Evolutionary conservation across 2,113 vertebrate genomes (phyloP).

Genomic region (Crotalus horridus): DNA sequence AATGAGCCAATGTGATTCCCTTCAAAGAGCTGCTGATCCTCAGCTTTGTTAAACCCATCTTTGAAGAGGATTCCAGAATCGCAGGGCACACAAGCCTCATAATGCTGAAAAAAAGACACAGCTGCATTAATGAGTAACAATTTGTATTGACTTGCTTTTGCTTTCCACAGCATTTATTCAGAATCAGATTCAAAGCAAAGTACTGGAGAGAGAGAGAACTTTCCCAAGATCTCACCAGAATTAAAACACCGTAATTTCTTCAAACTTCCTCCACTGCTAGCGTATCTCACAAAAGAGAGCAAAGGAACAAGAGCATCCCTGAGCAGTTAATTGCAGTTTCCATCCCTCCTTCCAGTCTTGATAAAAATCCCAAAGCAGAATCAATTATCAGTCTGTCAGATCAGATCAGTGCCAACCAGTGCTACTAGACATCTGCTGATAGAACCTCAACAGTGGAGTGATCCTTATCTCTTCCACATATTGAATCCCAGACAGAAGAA

Average conservation of each 20-base stretch:
- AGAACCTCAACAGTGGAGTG: neutral
- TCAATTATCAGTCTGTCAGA: neutral
- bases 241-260: neutral
- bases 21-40: neutral
- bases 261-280: neutral
- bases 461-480: neutral
- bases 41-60: neutral
- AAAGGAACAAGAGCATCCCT: neutral
- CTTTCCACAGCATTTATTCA: neutral
- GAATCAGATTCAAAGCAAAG: neutral
- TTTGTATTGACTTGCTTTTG: neutral
- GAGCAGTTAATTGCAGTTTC: neutral
- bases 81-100: neutral
- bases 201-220: neutral
- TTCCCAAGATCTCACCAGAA: neutral
- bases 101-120: neutral
- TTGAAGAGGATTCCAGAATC: neutral
- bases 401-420: neutral
- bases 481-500: neutral
- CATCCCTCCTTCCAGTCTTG: neutral
- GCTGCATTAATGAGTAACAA: neutral
- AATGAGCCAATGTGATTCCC: neutral
- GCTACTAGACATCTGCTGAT: neutral
- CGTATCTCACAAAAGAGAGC: neutral
- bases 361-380: neutral